Conservation (phyloP, 2,113 vertebrate genomes). For the Elephantulus edwardii region DNA sequence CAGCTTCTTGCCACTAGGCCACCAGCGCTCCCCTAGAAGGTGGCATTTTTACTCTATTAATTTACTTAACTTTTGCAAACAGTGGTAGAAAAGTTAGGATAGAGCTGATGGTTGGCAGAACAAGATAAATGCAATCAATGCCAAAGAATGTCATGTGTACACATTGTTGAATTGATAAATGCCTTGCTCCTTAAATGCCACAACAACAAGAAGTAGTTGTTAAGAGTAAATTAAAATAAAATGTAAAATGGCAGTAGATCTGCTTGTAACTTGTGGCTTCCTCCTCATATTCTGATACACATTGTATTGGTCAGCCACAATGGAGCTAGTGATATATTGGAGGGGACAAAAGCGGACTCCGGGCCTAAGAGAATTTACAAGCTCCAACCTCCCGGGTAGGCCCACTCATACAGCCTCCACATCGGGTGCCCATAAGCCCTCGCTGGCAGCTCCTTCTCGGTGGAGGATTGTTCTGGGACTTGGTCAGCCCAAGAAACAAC, state of each 20-base stretch:
- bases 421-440: accelerated
- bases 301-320: accelerated
- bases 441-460: not conserved
- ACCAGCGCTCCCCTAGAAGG: too few relatives aligned
- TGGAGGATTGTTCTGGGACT: not conserved
- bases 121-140: not conserved
- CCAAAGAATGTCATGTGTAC: not conserved
- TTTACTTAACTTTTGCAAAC: not conserved
- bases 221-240: not conserved
- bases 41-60: too few relatives aligned
- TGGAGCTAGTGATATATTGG: accelerated
- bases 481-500: accelerated
- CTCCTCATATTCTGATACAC: not conserved
- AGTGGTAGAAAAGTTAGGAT: not conserved
- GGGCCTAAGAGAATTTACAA: not conserved
- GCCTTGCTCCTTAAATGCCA: not conserved
- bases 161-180: too few relatives aligned
- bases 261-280: accelerated
- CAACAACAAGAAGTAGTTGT: not conserved
- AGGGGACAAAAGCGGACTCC: not conserved
- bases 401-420: too few relatives aligned
- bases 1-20: too few relatives aligned
- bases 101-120: not conserved
- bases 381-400: accelerated
- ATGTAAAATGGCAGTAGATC: accelerated